These are phyloP conservation scores for Amphimedon queenslandica DNA, from an alignment of 37 sponge, comb jelly and placozoan genomes.

Conservation along the genomic window DNA sequence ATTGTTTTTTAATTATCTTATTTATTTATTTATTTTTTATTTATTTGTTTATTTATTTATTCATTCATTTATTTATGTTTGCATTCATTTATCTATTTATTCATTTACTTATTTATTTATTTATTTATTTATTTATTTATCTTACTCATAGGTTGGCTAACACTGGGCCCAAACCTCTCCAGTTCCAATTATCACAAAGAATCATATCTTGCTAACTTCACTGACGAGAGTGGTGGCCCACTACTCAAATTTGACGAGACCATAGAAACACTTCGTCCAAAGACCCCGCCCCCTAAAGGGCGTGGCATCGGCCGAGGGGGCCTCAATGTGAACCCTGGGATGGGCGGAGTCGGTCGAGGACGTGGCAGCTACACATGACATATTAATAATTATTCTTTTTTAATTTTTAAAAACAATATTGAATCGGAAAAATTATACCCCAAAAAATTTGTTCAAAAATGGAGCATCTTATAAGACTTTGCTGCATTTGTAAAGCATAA, in stretches of 20 bases:
- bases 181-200: constrained; percentile 85
- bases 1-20: too few species aligned
- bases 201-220: constrained; percentile 60
- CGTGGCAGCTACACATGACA: not conserved
- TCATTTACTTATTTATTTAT: not conserved
- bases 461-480: too few species aligned
- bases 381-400: too few species aligned
- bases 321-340: not conserved
- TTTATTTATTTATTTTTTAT: too few species aligned
- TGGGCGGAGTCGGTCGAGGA: constrained; percentile 21
- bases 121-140: not conserved
- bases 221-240: constrained; percentile 42
- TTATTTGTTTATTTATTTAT: not conserved
- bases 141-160: constrained; percentile 81
- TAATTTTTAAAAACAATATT: too few species aligned
- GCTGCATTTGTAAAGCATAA: too few species aligned
- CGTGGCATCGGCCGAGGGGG: constrained; percentile 28
- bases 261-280: constrained; percentile 89
- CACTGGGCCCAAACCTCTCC: constrained; percentile 83
- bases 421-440: too few species aligned
- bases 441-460: too few species aligned
- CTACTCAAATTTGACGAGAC: constrained; percentile 61
- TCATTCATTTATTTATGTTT: not conserved
- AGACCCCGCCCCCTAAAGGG: constrained; percentile 84
- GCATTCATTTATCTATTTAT: not conserved